Conservation (phyloP, 2,888 invertebrate genomes). For the Calliopum simillimum region DNA sequence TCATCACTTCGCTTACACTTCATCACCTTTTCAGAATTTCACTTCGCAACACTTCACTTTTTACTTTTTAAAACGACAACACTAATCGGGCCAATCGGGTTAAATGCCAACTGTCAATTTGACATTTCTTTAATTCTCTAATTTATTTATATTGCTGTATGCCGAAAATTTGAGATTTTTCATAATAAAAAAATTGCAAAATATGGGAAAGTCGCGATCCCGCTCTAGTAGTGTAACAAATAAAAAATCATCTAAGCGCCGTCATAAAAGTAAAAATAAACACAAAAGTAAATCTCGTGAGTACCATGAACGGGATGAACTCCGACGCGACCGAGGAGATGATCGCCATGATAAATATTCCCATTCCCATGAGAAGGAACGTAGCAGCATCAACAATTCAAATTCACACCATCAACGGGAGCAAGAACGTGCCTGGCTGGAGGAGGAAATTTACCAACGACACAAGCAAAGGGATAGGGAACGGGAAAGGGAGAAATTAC, state of each 20-base stretch:
- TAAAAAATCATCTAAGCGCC: slow-evolving; percentile 77
- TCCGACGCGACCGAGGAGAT: neutral
- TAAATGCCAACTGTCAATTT: neutral
- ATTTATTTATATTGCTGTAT: neutral
- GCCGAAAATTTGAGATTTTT: too few species aligned
- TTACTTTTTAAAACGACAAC: too few species aligned
- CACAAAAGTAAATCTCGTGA: slow-evolving; percentile 80
- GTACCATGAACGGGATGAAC: slow-evolving; percentile 62
- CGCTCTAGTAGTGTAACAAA: slow-evolving; percentile 81
- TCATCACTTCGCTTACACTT: too few species aligned
- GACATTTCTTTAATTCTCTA: neutral
- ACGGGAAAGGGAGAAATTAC: neutral
- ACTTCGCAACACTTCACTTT: too few species aligned
- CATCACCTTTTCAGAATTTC: too few species aligned
- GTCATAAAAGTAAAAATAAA: slow-evolving; percentile 73
- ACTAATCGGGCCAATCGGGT: too few species aligned
- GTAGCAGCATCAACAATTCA: neutral
- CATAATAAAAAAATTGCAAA: neutral
- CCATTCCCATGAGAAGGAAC: neutral
- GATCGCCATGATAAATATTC: neutral
- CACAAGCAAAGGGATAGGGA: neutral
- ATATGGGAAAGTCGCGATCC: slow-evolving; percentile 63
- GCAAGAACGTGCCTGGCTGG: slow-evolving; percentile 1
- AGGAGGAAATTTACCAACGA: neutral
- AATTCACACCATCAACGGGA: neutral